Conservation (phyloP, 2,797 vertebrate species). For the Distichodus sexfasciatus region DNA sequence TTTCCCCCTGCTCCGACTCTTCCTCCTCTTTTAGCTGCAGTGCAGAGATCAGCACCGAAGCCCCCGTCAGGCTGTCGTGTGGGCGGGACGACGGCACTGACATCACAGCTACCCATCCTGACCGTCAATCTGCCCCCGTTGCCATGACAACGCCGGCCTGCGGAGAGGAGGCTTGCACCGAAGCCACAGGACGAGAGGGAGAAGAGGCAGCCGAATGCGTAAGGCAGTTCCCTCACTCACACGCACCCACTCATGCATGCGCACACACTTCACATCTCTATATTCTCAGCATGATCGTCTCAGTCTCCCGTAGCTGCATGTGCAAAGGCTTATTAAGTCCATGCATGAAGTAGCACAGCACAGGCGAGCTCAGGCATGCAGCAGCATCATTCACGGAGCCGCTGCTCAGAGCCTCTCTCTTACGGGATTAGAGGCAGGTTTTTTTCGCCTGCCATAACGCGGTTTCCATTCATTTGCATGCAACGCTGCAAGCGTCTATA, state of each 20-base stretch:
- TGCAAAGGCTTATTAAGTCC: constrained; percentile 43
- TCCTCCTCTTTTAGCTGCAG: constrained; percentile 77
- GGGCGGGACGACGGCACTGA: constrained; percentile 76
- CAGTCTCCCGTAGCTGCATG: not conserved
- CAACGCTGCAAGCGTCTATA: constrained; percentile 13
- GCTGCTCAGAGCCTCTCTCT: constrained; percentile 53
- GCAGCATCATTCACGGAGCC: constrained; percentile 41
- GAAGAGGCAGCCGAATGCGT: constrained; percentile 73
- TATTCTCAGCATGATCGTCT: constrained; percentile 11
- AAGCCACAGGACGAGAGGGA: constrained; percentile 55
- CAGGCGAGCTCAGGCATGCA: constrained; percentile 55
- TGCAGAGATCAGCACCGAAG: constrained; percentile 77
- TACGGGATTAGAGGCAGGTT: constrained; percentile 58
- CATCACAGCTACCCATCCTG: constrained; percentile 68
- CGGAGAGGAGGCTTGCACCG: constrained; percentile 69
- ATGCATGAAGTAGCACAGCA: constrained; percentile 31
- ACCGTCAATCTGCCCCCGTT: constrained; percentile 74
- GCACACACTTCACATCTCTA: not conserved
- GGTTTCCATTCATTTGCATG: constrained; percentile 50
- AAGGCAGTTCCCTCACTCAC: constrained; percentile 60
- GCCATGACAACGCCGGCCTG: constrained; percentile 81
- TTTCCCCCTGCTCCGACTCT: not conserved
- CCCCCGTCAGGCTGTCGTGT: constrained; percentile 76
- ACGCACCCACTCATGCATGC: constrained; percentile 1
- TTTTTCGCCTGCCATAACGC: constrained; percentile 57